A percentile compares a stretch with the other conserved stretches of the same genome.
Conservation (phyloP, 2,797 vertebrate species). For the Enteromius afrohamiltoni region DNA sequence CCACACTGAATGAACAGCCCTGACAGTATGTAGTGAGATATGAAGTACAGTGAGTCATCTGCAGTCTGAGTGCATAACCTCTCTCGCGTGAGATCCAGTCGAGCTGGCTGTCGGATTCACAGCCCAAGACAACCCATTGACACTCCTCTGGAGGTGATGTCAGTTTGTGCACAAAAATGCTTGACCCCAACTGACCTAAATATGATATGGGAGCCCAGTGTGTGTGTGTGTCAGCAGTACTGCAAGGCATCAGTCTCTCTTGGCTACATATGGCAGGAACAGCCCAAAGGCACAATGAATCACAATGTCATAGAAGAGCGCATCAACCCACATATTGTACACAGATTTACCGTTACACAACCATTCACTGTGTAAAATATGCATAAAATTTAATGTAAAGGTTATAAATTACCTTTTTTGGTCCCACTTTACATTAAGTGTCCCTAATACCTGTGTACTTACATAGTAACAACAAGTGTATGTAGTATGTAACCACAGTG, state of each 20-base stretch:
- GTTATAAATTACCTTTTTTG: not conserved
- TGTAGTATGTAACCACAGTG: no score
- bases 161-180: constrained; percentile 44
- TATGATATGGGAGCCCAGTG: constrained; percentile 36
- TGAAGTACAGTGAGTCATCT: constrained; percentile 37
- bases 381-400: not conserved
- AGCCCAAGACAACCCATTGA: constrained; percentile 44
- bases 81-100: constrained; percentile 43
- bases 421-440: no score
- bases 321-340: not conserved
- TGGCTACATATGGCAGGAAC: constrained; percentile 44
- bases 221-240: constrained; percentile 26
- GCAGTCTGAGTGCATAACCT: constrained; percentile 28
- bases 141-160: constrained; percentile 48
- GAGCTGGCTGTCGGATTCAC: constrained; percentile 47
- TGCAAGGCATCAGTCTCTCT: constrained; percentile 45
- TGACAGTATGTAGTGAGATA: constrained; percentile 29
- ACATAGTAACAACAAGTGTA: no score
- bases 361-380: not conserved
- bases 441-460: no score
- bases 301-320: constrained; percentile 43
- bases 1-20: constrained; percentile 36
- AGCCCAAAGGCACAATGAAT: constrained; percentile 47
- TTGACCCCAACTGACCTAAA: constrained; percentile 51
- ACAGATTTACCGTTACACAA: not conserved